Percentiles rank a stretch among this genome's conserved stretches.
Conservation (phyloP, 2,888 invertebrate species). For the Mimachlamys varia region DNA sequence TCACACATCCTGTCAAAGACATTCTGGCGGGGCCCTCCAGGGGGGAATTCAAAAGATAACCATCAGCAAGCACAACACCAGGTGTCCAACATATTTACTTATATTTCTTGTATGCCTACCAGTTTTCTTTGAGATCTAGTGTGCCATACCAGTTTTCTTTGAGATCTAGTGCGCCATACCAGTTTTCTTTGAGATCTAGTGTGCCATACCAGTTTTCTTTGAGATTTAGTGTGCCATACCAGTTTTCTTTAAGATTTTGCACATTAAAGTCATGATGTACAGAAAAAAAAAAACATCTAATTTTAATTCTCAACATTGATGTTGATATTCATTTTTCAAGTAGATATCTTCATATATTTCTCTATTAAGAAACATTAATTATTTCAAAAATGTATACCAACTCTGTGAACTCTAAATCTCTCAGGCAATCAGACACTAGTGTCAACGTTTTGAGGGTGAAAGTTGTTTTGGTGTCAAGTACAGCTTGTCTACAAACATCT, state of each 20-base stretch:
- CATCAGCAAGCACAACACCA: not conserved
- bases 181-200: not conserved
- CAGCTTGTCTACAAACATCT: no score
- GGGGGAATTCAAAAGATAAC: not conserved
- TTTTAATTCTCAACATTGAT: no score
- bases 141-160: not conserved
- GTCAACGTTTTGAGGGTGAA: not conserved
- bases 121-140: not conserved
- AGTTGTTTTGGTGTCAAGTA: conserved; percentile 6
- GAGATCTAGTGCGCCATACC: not conserved
- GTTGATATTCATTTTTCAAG: no score
- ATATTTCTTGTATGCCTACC: not conserved
- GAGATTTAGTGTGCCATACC: no score
- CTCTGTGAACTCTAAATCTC: not conserved
- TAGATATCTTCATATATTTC: no score
- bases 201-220: not conserved
- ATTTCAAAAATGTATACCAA: no score
- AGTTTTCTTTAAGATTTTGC: no score
- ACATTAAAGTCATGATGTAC: no score
- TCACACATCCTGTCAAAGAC: conserved; percentile 31
- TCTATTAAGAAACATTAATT: no score
- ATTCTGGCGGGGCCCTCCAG: not conserved
- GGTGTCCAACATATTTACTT: not conserved
- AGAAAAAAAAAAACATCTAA: no score
- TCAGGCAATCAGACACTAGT: not conserved